Evolutionary conservation across 2,797 vertebrate genomes (phyloP).

Genomic region (Notamacropus eugenii): DNA sequence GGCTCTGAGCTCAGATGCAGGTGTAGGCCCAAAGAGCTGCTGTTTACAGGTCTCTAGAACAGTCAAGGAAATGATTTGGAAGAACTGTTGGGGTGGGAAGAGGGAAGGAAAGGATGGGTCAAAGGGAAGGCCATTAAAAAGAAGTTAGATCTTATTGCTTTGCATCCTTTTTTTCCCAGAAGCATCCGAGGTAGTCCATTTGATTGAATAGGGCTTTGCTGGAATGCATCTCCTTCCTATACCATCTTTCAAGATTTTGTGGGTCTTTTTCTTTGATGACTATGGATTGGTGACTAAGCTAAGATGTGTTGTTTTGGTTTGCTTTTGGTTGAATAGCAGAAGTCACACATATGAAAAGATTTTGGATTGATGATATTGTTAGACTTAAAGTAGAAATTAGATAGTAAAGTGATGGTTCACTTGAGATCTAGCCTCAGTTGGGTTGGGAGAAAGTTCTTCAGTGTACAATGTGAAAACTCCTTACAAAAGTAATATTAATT

Average conservation of each 20-base stretch:
- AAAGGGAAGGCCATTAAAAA: not conserved
- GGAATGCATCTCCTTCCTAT: not conserved
- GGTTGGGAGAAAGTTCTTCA: constrained; percentile 23
- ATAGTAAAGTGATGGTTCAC: not conserved
- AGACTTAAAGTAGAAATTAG: not conserved
- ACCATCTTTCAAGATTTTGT: not conserved
- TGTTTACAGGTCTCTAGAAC: not conserved
- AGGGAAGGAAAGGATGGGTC: not conserved
- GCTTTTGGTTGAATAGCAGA: not conserved
- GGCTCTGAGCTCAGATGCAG: not conserved
- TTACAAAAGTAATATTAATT: constrained; percentile 34
- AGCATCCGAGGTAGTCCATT: not conserved
- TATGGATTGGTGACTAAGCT: not conserved
- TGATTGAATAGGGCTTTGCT: rapidly evolving
- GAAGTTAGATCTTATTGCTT: not conserved
- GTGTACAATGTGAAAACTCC: not conserved
- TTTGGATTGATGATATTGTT: not conserved
- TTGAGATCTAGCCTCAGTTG: not conserved
- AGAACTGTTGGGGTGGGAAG: not conserved
- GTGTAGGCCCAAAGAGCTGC: not conserved
- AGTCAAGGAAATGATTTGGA: not conserved
- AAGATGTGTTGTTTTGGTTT: not conserved
- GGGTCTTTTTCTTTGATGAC: not conserved
- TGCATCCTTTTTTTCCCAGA: not conserved
- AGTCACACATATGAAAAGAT: not conserved